Conservation (phyloP, 2,888 invertebrate species). For the Hemaris fuciformis region DNA sequence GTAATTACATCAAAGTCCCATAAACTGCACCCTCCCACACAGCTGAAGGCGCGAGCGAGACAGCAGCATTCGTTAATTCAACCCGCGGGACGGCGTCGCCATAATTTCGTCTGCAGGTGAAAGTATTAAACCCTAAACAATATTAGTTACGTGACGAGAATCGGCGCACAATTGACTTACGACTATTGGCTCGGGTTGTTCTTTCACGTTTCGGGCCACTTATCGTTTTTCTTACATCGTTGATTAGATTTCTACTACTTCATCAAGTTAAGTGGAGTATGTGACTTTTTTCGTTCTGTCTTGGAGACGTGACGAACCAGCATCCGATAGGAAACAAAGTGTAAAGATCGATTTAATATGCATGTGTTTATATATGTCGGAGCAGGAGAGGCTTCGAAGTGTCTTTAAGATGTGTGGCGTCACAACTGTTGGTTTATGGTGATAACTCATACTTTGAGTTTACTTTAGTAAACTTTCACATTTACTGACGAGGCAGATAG, state of each 20-base stretch:
- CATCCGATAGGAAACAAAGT: too few species aligned
- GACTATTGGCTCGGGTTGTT: conserved; percentile 11
- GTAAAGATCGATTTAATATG: too few species aligned
- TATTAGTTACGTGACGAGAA: conserved; percentile 67
- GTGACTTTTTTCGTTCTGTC: too few species aligned
- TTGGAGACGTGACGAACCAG: too few species aligned
- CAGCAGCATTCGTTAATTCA: conserved; percentile 45
- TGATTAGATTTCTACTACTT: not conserved
- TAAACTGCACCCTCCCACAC: not conserved
- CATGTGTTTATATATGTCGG: too few species aligned
- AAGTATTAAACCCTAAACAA: conserved; percentile 69
- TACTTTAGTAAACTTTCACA: too few species aligned
- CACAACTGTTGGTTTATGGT: too few species aligned
- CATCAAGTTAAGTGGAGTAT: not conserved
- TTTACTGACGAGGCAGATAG: too few species aligned
- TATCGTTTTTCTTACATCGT: not conserved
- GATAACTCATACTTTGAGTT: too few species aligned
- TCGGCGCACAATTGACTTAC: conserved; percentile 55
- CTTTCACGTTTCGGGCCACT: conserved; percentile 15
- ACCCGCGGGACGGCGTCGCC: conserved; percentile 47
- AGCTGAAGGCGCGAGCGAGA: not conserved
- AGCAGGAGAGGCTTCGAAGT: too few species aligned
- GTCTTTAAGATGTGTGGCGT: too few species aligned
- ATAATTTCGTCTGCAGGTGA: conserved; percentile 65
- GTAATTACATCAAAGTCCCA: too few species aligned